Conservation (phyloP, 1,140 invertebrate species). For the Caerostris darwini region DNA sequence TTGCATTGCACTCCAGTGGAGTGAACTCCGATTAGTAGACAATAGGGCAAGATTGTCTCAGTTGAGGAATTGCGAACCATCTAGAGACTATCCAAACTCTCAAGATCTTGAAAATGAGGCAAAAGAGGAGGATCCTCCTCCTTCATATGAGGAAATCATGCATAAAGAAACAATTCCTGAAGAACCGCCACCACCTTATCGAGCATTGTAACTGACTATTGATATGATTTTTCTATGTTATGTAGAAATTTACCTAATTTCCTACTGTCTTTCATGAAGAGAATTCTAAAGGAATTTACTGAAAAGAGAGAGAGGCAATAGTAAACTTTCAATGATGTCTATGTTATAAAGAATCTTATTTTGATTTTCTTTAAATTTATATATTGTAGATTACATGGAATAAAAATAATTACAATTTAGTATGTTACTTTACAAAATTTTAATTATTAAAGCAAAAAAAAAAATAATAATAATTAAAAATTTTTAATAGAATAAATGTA, state of each 20-base stretch:
- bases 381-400: too few species aligned
- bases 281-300: too few species aligned
- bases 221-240: not conserved
- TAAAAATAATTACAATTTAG: too few species aligned
- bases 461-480: too few species aligned
- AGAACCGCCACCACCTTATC: constrained; percentile 65
- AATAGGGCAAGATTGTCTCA: constrained; percentile 12
- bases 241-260: not conserved
- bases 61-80: not conserved
- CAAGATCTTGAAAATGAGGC: not conserved
- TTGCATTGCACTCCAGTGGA: constrained; percentile 46
- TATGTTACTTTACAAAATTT: too few species aligned
- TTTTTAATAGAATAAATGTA: too few species aligned
- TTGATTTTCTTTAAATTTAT: too few species aligned
- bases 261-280: too few species aligned
- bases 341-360: too few species aligned
- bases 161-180: constrained; percentile 34
- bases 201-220: constrained; percentile 31
- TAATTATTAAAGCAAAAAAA: too few species aligned
- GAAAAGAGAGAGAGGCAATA: too few species aligned
- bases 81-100: not conserved
- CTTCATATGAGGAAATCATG: constrained; percentile 72
- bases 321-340: too few species aligned
- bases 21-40: constrained; percentile 51
- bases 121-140: constrained; percentile 70